Percentiles rank a stretch among this genome's conserved stretches.
phyloP scores from a whole-genome alignment of 2,888 invertebrate species.

The Merodon equestris region DNA sequence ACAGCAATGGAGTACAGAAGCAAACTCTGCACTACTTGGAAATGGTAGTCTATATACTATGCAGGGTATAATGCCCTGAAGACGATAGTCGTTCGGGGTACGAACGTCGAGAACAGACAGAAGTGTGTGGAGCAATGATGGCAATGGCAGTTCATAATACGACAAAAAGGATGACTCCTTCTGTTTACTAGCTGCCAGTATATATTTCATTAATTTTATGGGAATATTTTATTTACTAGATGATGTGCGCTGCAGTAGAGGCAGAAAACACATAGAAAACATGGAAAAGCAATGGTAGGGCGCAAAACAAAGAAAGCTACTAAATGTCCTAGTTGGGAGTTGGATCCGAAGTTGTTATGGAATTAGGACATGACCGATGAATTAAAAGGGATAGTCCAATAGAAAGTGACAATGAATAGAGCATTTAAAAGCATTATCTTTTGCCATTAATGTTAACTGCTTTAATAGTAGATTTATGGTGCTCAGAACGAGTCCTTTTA shows the following conservation, averaged over 20 bases:
- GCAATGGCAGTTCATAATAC: constrained; percentile 55
- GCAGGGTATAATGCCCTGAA: neutral
- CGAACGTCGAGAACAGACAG: neutral
- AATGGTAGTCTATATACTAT: neutral
- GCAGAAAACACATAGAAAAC: neutral
- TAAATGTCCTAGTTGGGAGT: constrained; percentile 8
- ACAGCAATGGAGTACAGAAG: constrained; percentile 44
- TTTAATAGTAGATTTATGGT: too few relatives aligned
- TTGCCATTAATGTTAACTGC: too few relatives aligned
- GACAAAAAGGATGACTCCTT: constrained; percentile 45
- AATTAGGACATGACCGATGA: constrained; percentile 7
- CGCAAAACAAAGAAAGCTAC: constrained; percentile 5
- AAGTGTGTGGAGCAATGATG: constrained; percentile 11
- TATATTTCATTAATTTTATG: constrained; percentile 58
- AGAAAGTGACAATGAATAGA: too few relatives aligned
- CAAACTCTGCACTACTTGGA: constrained; percentile 1
- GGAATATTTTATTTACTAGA: constrained; percentile 55
- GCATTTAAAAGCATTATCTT: too few relatives aligned
- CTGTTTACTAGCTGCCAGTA: constrained; percentile 44
- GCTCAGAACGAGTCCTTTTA: too few relatives aligned
- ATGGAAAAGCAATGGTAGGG: neutral
- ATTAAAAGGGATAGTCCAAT: too few relatives aligned
- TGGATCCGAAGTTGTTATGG: neutral
- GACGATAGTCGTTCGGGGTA: constrained; percentile 6
- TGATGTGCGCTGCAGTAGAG: constrained; percentile 27